Evolutionary conservation across 2,113 vertebrate genomes (phyloP), one percentile per base, ranked within the genome.

Genomic region (Heliornis fulica): DNA sequence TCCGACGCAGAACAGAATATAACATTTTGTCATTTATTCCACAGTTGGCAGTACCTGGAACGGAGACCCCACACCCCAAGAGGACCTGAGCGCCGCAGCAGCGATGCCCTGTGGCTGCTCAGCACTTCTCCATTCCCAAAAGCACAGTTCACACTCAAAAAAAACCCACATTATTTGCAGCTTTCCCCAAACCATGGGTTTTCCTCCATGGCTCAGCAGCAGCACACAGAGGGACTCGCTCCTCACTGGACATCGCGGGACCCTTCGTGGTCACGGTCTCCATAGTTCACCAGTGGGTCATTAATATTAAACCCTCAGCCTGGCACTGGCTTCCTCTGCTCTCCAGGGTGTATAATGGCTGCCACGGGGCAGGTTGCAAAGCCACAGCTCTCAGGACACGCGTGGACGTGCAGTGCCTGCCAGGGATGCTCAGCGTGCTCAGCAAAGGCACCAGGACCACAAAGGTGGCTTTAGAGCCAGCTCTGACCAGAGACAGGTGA

Each of bases 281-380:
- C 8, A 17, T 2, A 53, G 28, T 13, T 69, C n/a, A 15, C 13
- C 0, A 0, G 23, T 7, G 7, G 4, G 5, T 21, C 28, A 2
- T 72, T 64, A 34, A 28, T 6, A n/a, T 11, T 5, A 15, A 71
- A 15, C 43, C 22, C 32, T 60, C 29, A n/a, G 29, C 20, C 26
- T 2, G 4, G 46, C 38, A 25, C 46, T 1, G 6, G 17, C 50
- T 43, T 51, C 18, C 34, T 51, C 51, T 41, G 10, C 65, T 64
- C 46, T 1, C 46, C 3, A 9, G 12, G 15, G 15, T 5, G 0
- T 22, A 20, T 51, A 76, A 20, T 3, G n/a, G 32, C 53, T 28
- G 20, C 46, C 20, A 1, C 0, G 2, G 63, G 50, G 10, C 29
- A 64, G 14, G 13, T 1, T 10, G 7, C n/a, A n/a, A 66, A 82